A percentile compares a stretch with the other conserved stretches of the same genome.
Conservation (phyloP, 2,113 vertebrate species). For the Notechis scutatus region DNA sequence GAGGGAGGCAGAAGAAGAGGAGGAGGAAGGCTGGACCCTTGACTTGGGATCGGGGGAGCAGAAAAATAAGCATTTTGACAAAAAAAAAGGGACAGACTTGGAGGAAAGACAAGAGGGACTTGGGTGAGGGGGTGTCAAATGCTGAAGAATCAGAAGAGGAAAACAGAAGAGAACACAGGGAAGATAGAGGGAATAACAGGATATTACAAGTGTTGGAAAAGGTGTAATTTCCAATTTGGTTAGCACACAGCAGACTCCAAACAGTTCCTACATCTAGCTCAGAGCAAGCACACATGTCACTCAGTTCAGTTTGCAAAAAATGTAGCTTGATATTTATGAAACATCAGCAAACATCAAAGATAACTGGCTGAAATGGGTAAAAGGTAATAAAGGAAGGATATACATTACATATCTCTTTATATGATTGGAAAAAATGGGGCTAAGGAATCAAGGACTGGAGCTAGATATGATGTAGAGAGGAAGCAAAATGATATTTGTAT, state of each 20-base stretch:
- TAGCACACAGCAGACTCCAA: not conserved
- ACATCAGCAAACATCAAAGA: not conserved
- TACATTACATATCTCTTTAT: not conserved
- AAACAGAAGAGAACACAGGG: not conserved
- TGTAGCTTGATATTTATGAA: not conserved
- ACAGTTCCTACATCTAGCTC: not conserved
- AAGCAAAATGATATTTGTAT: not conserved
- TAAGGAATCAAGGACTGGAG: not conserved
- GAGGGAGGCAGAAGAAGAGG: too few relatives aligned
- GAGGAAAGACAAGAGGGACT: too few relatives aligned
- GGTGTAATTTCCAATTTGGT: not conserved
- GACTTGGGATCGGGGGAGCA: too few relatives aligned
- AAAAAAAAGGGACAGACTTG: too few relatives aligned
- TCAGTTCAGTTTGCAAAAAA: not conserved
- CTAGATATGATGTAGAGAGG: not conserved
- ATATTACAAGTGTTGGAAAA: not conserved
- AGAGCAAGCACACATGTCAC: not conserved
- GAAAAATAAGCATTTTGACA: too few relatives aligned
- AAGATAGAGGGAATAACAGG: not conserved
- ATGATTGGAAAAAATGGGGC: not conserved
- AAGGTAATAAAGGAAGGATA: not conserved
- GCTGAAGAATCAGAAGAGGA: too few relatives aligned
- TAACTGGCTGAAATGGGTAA: not conserved
- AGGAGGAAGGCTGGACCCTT: too few relatives aligned
- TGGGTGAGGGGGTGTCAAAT: too few relatives aligned